Conservation (phyloP, 2,797 vertebrate genomes). For the Cuculus canorus region DNA sequence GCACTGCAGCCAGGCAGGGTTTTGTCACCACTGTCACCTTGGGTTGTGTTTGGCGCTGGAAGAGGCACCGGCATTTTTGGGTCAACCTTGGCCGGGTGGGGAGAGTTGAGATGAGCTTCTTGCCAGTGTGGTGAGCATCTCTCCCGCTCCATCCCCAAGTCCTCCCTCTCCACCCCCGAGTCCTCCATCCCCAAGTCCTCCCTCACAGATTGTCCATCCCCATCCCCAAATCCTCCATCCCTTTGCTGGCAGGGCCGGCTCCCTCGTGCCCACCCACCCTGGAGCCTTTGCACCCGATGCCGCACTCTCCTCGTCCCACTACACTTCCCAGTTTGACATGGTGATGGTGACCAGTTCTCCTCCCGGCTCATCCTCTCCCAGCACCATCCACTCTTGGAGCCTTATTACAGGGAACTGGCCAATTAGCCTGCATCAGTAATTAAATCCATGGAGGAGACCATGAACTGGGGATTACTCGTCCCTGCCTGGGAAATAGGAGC, state of each 20-base stretch:
- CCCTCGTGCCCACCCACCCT: too few species aligned
- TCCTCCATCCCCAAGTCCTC: too few species aligned
- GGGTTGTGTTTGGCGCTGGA: not conserved
- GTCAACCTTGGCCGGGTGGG: fast-evolving
- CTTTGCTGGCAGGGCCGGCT: too few species aligned
- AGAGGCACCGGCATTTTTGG: not conserved
- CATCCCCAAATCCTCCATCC: not conserved
- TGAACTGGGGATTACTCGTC: slow-evolving; percentile 4
- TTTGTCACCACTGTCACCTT: not conserved
- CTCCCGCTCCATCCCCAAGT: not conserved
- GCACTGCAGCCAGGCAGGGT: too few species aligned
- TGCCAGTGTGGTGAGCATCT: fast-evolving
- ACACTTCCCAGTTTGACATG: too few species aligned
- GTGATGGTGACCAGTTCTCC: not conserved
- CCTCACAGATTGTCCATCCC: too few species aligned
- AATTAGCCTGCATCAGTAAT: slow-evolving; percentile 57
- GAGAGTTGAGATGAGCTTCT: not conserved
- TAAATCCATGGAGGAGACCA: slow-evolving; percentile 11
- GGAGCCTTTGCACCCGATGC: too few species aligned
- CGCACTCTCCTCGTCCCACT: not conserved
- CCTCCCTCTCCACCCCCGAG: not conserved
- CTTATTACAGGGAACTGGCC: slow-evolving; percentile 34
- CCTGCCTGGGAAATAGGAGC: slow-evolving; percentile 52
- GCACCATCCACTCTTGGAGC: not conserved
- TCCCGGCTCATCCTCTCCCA: not conserved